A percentile compares a stretch with the other conserved stretches of the same genome.
Conservation (phyloP, 2,113 vertebrate species). For the Epinephelus moara region DNA sequence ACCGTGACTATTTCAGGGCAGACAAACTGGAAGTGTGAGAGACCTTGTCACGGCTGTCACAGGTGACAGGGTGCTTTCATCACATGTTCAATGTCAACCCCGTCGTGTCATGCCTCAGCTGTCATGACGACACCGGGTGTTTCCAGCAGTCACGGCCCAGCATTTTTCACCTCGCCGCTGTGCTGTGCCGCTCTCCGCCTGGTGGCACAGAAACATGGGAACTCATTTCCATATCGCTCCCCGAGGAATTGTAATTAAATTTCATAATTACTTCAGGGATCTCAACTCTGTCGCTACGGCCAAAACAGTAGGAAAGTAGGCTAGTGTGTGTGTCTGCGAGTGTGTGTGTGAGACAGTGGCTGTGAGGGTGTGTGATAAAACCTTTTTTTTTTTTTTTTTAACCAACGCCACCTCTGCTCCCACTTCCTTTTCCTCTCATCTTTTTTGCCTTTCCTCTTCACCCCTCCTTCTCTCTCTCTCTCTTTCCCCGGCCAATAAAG, state of each 20-base stretch:
- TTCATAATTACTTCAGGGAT: constrained; percentile 83
- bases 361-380: constrained; percentile 11
- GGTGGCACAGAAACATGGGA: constrained; percentile 55
- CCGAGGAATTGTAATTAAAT: constrained; percentile 80
- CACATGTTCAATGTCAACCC: constrained; percentile 49
- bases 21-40: constrained; percentile 35
- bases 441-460: constrained; percentile 17
- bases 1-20: neutral
- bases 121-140: constrained; percentile 38
- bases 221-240: constrained; percentile 72
- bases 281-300: constrained; percentile 44
- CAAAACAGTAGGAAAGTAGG: constrained; percentile 71
- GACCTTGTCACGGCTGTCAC: constrained; percentile 39
- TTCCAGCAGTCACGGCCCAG: neutral
- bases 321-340: constrained; percentile 50
- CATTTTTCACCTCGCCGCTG: constrained; percentile 10
- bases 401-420: constrained; percentile 4
- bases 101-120: constrained; percentile 55
- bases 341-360: neutral
- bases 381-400: constrained; percentile 6
- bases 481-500: constrained; percentile 59
- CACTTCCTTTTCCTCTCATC: constrained; percentile 50
- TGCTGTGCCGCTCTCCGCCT: constrained; percentile 28
- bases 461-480: constrained; percentile 7
- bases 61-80: constrained; percentile 54